Base-by-base conservation (phyloP, 2,888 invertebrate genomes). In the Lithophane leautieri region DNA sequence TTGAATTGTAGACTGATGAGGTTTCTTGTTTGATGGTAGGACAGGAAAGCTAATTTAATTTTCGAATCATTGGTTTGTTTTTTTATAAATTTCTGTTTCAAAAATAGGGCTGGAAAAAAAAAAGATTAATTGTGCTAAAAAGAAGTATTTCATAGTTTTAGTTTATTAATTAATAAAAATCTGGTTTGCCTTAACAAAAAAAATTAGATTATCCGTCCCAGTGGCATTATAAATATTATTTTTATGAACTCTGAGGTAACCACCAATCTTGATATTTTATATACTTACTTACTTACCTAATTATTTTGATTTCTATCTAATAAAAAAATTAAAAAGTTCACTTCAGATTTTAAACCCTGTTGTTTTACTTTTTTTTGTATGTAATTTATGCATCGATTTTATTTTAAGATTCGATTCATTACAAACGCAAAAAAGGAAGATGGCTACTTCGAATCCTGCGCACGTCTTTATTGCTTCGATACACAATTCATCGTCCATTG, bases 1-100 rank as follows among this genome's bases (percentile, higher is more conserved):
- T 94, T 94, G 92, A 25, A 83, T 72, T 81, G 87, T 87, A 78
- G 89, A 83, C 89, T 93, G 93, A 94, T 93, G 93, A 92, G 91
- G 91, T 91, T 92, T 92, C 91, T 93, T 92, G 91, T 90, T 85
- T 81, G 70, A 70, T 61, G 78, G 78, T 58, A 47, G 67, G 68
- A 73, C 82, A 76, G 73, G 70, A 77, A 87, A 78, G 76, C 73
- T 81, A 88, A 86, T 82, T 86, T 63, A 86, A 86, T 87, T 86
- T 86, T 78, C 62, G 67, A 70, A 74, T 70, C 4, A 25, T 25
- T 69, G 19, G 14, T 73, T 62, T n/a, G 16, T 40, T 78, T 81
- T 25, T 44, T 22, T 16, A 28, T 9, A 28, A 16, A 42, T 44
- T 6, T 22, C 16, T 4, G 14, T 47, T 56, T 47, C 0, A 40